Conservation (phyloP, 2,888 invertebrate species). For the Drosophila basisetae region DNA sequence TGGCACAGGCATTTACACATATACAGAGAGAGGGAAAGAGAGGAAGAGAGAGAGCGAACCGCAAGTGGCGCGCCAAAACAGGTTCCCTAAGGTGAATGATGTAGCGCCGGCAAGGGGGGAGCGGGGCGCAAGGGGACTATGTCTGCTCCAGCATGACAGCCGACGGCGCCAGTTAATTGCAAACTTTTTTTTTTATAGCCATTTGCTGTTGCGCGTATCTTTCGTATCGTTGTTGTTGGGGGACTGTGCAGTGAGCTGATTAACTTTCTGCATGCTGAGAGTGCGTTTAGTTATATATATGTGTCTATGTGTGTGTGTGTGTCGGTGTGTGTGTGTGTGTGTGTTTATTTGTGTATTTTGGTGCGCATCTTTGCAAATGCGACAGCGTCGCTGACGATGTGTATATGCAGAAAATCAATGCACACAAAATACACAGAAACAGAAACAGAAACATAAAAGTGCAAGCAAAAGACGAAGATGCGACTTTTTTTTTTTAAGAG, state of each 20-base stretch:
- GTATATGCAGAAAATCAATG: slow-evolving; percentile 74
- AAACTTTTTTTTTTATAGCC: slow-evolving; percentile 68
- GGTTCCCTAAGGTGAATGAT: slow-evolving; percentile 65
- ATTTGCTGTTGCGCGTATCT: slow-evolving; percentile 50
- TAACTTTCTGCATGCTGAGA: slow-evolving; percentile 78
- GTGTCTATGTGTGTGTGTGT: slow-evolving; percentile 11
- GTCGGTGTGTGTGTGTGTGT: slow-evolving; percentile 4
- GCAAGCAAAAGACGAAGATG: slow-evolving; percentile 57
- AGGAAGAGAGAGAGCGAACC: slow-evolving; percentile 24
- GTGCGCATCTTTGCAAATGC: slow-evolving; percentile 54
- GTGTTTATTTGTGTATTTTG: slow-evolving; percentile 34
- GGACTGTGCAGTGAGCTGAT: slow-evolving; percentile 63
- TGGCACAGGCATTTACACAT: slow-evolving; percentile 18
- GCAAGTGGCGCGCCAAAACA: slow-evolving; percentile 74
- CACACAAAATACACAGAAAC: slow-evolving; percentile 33
- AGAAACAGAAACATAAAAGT: slow-evolving; percentile 53
- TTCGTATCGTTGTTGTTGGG: slow-evolving; percentile 35
- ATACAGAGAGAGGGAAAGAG: neutral
- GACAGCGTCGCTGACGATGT: slow-evolving; percentile 39
- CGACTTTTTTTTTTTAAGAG: slow-evolving; percentile 29
- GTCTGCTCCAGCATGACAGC: slow-evolving; percentile 74
- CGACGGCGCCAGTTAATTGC: slow-evolving; percentile 80
- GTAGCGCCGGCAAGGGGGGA: neutral
- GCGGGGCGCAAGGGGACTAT: slow-evolving; percentile 26
- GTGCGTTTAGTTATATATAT: slow-evolving; percentile 39